These are phyloP conservation scores for Cephus spinipes DNA, from an alignment of 2,888 invertebrate species.

Conservation along the genomic window DNA sequence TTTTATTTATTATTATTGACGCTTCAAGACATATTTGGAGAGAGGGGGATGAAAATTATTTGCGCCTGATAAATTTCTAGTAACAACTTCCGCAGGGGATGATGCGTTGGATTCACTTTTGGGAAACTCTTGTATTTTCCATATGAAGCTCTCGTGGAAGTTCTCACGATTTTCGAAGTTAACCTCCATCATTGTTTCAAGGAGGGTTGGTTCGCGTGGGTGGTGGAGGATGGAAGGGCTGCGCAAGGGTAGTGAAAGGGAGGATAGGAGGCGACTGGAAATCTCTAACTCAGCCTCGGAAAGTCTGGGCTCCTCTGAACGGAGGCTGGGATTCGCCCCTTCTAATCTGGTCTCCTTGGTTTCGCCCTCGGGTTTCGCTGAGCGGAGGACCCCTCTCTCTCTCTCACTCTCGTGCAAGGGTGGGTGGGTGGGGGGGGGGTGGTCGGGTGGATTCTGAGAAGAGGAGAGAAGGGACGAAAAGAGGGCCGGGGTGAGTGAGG, in stretches of 20 bases:
- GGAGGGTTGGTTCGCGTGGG: slow-evolving; percentile 20
- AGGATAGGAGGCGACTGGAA: slow-evolving; percentile 41
- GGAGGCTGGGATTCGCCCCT: slow-evolving; percentile 53
- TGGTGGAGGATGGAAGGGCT: slow-evolving; percentile 21
- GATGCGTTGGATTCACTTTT: background rate
- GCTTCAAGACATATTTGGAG: background rate
- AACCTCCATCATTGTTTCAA: slow-evolving; percentile 53
- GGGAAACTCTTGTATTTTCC: background rate
- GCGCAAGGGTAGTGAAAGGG: slow-evolving; percentile 13
- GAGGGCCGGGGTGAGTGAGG: slow-evolving; percentile 13
- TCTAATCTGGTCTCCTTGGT: slow-evolving; percentile 67
- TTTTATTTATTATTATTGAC: background rate
- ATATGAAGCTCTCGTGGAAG: slow-evolving; percentile 12
- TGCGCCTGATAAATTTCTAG: background rate
- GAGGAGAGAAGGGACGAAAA: slow-evolving; percentile 21
- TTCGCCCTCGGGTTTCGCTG: slow-evolving; percentile 58
- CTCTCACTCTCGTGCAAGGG: background rate
- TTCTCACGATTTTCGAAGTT: slow-evolving; percentile 31
- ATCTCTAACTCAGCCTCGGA: slow-evolving; percentile 46
- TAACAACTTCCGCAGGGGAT: background rate
- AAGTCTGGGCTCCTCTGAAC: slow-evolving; percentile 44
- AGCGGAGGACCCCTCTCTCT: slow-evolving; percentile 14
- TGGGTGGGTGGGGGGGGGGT: slow-evolving; percentile 25
- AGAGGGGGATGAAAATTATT: background rate
- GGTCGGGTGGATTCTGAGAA: slow-evolving; percentile 12